phyloP scores from a whole-genome alignment of 2,888 invertebrate genomes.

The Athripsodes cinereus region DNA sequence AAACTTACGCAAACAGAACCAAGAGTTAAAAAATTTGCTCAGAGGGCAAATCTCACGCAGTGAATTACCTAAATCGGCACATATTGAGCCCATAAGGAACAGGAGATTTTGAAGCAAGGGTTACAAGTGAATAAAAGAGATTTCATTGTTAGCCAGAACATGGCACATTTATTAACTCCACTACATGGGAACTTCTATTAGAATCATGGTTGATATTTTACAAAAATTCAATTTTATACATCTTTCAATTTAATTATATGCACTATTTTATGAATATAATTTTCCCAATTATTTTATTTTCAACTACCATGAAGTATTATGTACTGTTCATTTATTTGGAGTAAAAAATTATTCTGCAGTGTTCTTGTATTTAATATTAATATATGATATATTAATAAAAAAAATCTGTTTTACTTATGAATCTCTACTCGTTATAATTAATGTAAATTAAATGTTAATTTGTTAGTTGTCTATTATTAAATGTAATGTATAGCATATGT shows the following conservation, averaged over 20 bases:
- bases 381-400: neutral
- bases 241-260: neutral
- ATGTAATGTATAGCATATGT: conserved; percentile 11
- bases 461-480: conserved; percentile 40
- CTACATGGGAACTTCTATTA: conserved; percentile 56
- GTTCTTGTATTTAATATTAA: conserved; percentile 27
- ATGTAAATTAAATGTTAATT: conserved; percentile 45
- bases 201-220: conserved; percentile 51
- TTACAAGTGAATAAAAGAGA: neutral
- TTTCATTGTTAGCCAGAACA: conserved; percentile 32
- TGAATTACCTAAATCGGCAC: conserved; percentile 14
- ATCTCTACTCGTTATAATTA: conserved; percentile 40
- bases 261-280: neutral
- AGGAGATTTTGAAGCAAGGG: neutral
- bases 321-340: neutral
- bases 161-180: conserved; percentile 57
- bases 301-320: no score
- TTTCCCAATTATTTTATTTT: neutral
- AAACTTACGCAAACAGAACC: conserved; percentile 59
- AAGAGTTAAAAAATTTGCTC: conserved; percentile 60
- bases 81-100: neutral
- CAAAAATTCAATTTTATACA: conserved; percentile 3
- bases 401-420: conserved; percentile 50
- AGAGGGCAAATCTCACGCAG: conserved; percentile 49
- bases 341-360: conserved; percentile 16